Evolutionary conservation across 30 jellyfish, hydroid and myxozoan genomes (phyloP).

Genomic region (Turritopsis rubra): DNA sequence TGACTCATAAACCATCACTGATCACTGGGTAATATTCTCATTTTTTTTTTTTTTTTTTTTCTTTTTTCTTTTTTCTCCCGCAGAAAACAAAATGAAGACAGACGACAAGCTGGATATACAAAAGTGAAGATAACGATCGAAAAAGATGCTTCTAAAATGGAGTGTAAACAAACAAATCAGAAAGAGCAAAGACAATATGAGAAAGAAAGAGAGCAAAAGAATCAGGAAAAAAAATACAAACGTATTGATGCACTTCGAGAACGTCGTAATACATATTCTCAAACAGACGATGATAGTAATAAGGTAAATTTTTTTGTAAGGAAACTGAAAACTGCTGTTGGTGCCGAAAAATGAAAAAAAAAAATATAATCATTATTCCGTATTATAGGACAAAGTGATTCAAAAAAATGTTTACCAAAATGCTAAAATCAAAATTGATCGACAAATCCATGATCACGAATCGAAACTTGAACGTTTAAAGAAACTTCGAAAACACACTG

Average conservation of each 20-base stretch:
- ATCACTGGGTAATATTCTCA: neutral
- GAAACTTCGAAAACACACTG: slow-evolving; percentile 22
- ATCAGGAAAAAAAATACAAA: slow-evolving; percentile 3
- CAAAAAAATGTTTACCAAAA: neutral
- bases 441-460: slow-evolving; percentile 23
- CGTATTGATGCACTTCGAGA: slow-evolving; percentile 5
- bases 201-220: slow-evolving; percentile 1
- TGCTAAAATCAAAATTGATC: slow-evolving; percentile 1
- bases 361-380: neutral
- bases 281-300: neutral
- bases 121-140: slow-evolving; percentile 32
- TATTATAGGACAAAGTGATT: neutral
- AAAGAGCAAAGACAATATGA: slow-evolving; percentile 7
- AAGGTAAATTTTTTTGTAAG: neutral
- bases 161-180: slow-evolving; percentile 14
- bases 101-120: slow-evolving; percentile 9
- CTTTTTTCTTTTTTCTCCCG: neutral
- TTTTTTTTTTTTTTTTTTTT: neutral
- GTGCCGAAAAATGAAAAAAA: too few relatives aligned
- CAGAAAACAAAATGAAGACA: slow-evolving; percentile 13
- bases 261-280: neutral
- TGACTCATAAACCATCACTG: too few relatives aligned
- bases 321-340: slow-evolving; percentile 18
- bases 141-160: neutral
- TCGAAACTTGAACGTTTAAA: slow-evolving; percentile 24